Conservation (phyloP, 2,888 invertebrate species). For the Smittia aterrima region DNA sequence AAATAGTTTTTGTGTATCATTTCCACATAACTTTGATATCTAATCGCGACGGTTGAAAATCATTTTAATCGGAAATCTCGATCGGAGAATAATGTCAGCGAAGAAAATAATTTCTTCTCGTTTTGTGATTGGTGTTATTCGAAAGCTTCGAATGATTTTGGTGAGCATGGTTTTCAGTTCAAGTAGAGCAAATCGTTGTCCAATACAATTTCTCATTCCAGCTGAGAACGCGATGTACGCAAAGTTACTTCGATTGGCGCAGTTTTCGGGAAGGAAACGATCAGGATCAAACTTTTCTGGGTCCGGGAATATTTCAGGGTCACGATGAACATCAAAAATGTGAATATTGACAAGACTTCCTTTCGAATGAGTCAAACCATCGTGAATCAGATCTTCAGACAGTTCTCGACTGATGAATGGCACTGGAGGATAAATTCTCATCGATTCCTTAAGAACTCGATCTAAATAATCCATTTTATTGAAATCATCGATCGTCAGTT, state of each 20-base stretch:
- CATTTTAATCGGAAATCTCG: constrained; percentile 14
- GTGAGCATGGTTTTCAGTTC: constrained; percentile 27
- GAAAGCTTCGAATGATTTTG: constrained; percentile 16
- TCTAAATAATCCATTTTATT: constrained; percentile 50
- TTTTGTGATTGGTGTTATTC: constrained; percentile 3
- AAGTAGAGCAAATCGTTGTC: constrained; percentile 41
- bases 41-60: not conserved
- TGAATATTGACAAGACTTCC: constrained; percentile 58
- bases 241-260: constrained; percentile 43
- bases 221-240: constrained; percentile 44
- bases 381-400: constrained; percentile 48
- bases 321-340: constrained; percentile 57
- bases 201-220: constrained; percentile 44
- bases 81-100: constrained; percentile 24
- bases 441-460: constrained; percentile 8
- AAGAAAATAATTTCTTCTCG: constrained; percentile 25
- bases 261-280: constrained; percentile 43
- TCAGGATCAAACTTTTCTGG: constrained; percentile 44
- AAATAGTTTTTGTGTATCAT: not conserved
- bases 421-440: constrained; percentile 54
- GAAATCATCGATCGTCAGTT: constrained; percentile 7
- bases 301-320: constrained; percentile 43
- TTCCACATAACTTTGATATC: not conserved
- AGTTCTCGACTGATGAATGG: constrained; percentile 52
- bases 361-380: constrained; percentile 54